Conservation (phyloP, 2,888 invertebrate species). For the Platycheirus albimanus region DNA sequence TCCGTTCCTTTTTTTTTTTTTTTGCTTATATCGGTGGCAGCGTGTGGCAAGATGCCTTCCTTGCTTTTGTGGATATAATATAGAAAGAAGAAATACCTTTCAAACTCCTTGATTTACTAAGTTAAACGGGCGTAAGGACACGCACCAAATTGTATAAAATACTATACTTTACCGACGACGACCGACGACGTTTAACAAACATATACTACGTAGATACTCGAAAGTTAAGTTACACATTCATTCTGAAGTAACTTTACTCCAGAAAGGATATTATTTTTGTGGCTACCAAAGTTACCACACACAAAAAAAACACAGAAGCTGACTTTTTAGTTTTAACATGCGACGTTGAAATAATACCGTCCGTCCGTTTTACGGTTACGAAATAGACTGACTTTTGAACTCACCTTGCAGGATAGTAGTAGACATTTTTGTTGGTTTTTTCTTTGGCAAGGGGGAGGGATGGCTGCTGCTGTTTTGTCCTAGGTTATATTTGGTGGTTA, state of each 20-base stretch:
- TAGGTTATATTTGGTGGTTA: slow-evolving; percentile 47
- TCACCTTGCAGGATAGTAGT: slow-evolving; percentile 76
- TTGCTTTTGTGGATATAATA: neutral
- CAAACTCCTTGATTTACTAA: slow-evolving; percentile 40
- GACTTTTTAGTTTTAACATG: slow-evolving; percentile 43
- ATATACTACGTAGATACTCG: slow-evolving; percentile 18
- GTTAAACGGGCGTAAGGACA: slow-evolving; percentile 21
- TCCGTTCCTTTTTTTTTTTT: slow-evolving; percentile 16
- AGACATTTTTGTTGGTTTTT: slow-evolving; percentile 71
- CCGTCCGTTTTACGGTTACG: slow-evolving; percentile 76
- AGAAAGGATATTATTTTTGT: slow-evolving; percentile 5
- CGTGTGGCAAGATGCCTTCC: slow-evolving; percentile 16
- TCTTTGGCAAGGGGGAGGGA: slow-evolving; percentile 28
- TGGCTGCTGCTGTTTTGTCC: slow-evolving; percentile 37
- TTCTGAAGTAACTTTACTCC: slow-evolving; percentile 13
- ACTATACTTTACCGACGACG: slow-evolving; percentile 22
- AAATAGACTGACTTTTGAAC: slow-evolving; percentile 77
- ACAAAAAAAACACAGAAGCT: neutral
- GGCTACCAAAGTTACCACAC: neutral
- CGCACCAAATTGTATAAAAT: slow-evolving; percentile 18
- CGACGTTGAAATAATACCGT: slow-evolving; percentile 65
- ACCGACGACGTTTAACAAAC: slow-evolving; percentile 16
- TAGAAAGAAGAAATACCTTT: slow-evolving; percentile 24
- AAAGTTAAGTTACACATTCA: slow-evolving; percentile 31
- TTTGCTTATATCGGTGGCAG: slow-evolving; percentile 8